Conservation (phyloP, 1,140 invertebrate genomes). For the Tetragonula clypearis region DNA sequence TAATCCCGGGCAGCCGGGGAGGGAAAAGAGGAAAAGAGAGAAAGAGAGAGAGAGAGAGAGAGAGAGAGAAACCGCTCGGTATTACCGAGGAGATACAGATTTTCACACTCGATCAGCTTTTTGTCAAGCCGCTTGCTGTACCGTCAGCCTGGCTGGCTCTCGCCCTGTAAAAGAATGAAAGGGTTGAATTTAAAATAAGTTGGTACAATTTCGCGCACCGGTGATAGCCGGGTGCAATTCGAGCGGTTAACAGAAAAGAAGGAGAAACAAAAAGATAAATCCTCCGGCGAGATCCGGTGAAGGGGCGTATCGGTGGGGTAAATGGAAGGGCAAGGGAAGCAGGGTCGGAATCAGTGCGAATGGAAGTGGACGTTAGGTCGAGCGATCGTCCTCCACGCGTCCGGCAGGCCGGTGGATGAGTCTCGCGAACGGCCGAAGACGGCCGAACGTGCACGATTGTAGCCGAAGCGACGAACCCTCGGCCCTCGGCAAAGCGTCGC, state of each 20-base stretch:
- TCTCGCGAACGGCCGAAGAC: constrained; percentile 54
- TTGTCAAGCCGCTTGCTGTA: neutral
- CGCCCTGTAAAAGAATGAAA: neutral
- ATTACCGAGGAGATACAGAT: neutral
- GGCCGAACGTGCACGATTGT: constrained; percentile 59
- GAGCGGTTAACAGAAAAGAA: constrained; percentile 52
- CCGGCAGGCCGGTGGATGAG: constrained; percentile 53
- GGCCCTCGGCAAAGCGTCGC: constrained; percentile 65
- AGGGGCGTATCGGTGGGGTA: constrained; percentile 31
- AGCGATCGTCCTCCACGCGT: constrained; percentile 56
- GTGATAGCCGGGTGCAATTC: constrained; percentile 33
- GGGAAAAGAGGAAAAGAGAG: too few relatives aligned
- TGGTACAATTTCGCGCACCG: neutral
- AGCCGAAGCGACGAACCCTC: constrained; percentile 72
- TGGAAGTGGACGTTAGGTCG: constrained; percentile 66
- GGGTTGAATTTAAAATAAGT: constrained; percentile 10
- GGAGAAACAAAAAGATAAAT: constrained; percentile 38
- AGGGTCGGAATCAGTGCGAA: constrained; percentile 61
- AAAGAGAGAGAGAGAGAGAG: too few relatives aligned
- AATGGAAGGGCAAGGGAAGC: constrained; percentile 48
- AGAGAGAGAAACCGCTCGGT: neutral
- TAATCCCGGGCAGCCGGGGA: neutral
- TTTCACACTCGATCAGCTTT: neutral
- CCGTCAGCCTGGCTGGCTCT: neutral
- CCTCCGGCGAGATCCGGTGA: constrained; percentile 41